These are phyloP conservation scores for Dendronephthya gigantea DNA, from an alignment of 64 coral and sea anemone species.

Conservation along the genomic window DNA sequence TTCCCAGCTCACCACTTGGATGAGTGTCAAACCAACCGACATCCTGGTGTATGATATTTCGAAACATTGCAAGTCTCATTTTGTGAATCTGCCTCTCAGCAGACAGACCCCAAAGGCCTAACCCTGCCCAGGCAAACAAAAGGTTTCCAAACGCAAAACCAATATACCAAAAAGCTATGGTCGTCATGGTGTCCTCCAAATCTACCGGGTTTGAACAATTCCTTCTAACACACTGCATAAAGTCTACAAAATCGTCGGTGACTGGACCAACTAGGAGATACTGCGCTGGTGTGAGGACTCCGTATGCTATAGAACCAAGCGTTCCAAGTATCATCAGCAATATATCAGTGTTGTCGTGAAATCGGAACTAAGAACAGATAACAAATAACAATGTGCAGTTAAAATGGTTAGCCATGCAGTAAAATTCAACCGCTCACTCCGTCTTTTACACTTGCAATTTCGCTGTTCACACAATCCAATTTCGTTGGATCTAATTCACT, in stretches of 20 bases:
- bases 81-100: slow-evolving; percentile 2
- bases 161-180: not conserved
- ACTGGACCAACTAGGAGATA: not conserved
- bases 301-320: not conserved
- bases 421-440: no score
- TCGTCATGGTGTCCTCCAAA: not conserved
- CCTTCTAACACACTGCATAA: not conserved
- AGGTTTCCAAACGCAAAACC: not conserved
- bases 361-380: not conserved
- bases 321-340: not conserved
- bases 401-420: no score
- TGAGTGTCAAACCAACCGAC: not conserved
- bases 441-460: no score
- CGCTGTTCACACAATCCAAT: no score
- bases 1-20: not conserved
- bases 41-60: not conserved
- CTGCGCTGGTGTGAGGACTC: not conserved
- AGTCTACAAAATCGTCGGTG: not conserved
- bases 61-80: not conserved
- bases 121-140: not conserved
- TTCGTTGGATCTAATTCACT: no score
- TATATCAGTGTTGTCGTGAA: not conserved
- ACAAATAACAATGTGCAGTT: no score
- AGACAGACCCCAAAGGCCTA: not conserved
- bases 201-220: not conserved